Evolutionary conservation across 2,888 invertebrate genomes (phyloP), one percentile per base, ranked within the genome.

Genomic region (Oligia latruncula): DNA sequence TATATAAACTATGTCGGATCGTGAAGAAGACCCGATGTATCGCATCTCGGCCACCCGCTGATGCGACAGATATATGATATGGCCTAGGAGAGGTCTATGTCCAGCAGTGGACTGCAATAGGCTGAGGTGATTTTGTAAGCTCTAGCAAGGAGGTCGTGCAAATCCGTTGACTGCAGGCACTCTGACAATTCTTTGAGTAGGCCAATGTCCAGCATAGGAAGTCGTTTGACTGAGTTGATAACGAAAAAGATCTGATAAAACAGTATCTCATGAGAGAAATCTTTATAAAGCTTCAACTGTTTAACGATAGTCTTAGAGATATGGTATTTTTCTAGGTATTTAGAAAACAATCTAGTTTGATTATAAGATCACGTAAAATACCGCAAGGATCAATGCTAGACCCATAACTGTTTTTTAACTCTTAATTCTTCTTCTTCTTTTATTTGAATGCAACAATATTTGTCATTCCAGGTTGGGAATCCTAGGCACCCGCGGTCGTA

Each of bases 401-500:
- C n/a, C 29, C n/a, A 4, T 71, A 5, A 17, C 0, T 15, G 0
- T 23, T 52, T n/a, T n/a, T 58, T 40, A 0, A 0, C 0, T 20
- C 4, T 23, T 40, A n/a, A 5, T 40, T 11, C 5, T 9, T 11
- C 3, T 15, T 52, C 4, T 43, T 15, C 29, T 35, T 52, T 55
- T 71, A 1, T 71, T 40, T 71, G n/a, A 46, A 75, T 15, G 6
- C 13, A 15, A n/a, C 0, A n/a, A 52, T 29, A 8, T 29, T 62
- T 35, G 0, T 40, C 2, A 52, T 17, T 94, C 1, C 95, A 98
- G 98, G 85, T 95, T 98, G 70, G 98, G 98, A 43, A 98, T 99
- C 74, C 97, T 98, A 55, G 99, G 99, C 3, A 99, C 99, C 0
- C 97, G 97, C 81, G 98, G 98, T 4, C 97, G 99, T 64, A 97